phyloP scores from a whole-genome alignment of 2,888 invertebrate genomes.

The Dendrolimus houi region DNA sequence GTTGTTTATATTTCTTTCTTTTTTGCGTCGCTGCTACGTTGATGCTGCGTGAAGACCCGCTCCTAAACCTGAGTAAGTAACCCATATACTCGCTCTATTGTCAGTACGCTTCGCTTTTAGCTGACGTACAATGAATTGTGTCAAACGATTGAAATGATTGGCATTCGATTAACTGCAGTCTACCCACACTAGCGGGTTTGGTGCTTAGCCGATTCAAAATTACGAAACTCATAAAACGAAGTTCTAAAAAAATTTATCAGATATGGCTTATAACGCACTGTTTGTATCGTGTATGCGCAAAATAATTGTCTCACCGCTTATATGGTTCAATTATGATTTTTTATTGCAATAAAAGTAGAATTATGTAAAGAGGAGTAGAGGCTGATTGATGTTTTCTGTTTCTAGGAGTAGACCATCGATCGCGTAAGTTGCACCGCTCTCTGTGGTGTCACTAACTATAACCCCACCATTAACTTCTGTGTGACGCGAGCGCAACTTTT shows the following conservation, averaged over 20 bases:
- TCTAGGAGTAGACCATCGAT: conserved; percentile 78
- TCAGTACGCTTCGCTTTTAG: conserved; percentile 56
- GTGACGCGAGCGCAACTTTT: conserved; percentile 53
- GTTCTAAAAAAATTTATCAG: conserved; percentile 34
- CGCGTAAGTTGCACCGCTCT: conserved; percentile 76
- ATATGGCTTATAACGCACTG: conserved; percentile 45
- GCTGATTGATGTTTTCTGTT: conserved; percentile 76
- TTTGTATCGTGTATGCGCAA: conserved; percentile 55
- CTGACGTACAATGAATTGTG: conserved; percentile 36
- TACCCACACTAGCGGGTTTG: conserved; percentile 23
- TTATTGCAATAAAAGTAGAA: conserved; percentile 34
- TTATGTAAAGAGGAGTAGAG: conserved; percentile 51
- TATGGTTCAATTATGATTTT: conserved; percentile 33
- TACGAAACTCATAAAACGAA: conserved; percentile 17
- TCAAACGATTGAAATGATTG: conserved; percentile 49
- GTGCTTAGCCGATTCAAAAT: conserved; percentile 21
- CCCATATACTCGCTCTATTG: conserved; percentile 21
- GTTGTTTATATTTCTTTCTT: conserved; percentile 43
- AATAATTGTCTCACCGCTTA: conserved; percentile 61
- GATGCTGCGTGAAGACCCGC: conserved; percentile 76
- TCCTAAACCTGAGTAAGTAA: conserved; percentile 82
- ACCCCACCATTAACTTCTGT: conserved; percentile 55
- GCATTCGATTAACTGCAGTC: conserved; percentile 34
- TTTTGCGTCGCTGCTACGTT: conserved; percentile 48
- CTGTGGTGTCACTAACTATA: conserved; percentile 73